Conservation (phyloP, 2,113 vertebrate species). For the Delphinapterus leucas region DNA sequence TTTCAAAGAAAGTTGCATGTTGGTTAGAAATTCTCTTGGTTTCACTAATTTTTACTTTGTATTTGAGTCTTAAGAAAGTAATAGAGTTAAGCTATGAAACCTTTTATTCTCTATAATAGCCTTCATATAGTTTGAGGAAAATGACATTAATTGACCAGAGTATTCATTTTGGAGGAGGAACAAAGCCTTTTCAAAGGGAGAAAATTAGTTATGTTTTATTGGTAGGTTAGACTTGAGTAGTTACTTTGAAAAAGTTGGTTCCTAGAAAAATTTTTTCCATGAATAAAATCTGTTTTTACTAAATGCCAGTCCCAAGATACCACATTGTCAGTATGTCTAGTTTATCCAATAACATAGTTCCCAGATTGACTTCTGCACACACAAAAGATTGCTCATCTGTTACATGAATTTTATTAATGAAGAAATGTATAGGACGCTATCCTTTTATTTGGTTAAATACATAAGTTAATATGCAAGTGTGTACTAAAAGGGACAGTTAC, state of each 20-base stretch:
- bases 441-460: neutral
- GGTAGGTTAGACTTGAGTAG: neutral
- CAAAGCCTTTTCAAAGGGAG: neutral
- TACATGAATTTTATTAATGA: neutral
- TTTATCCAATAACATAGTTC: neutral
- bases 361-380: neutral
- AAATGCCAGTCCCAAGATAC: neutral
- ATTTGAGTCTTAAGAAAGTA: neutral
- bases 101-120: neutral
- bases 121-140: neutral
- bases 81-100: neutral
- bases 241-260: neutral
- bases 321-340: neutral
- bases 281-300: neutral
- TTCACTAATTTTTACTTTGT: constrained; percentile 18
- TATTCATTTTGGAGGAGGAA: neutral
- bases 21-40: neutral
- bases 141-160: neutral
- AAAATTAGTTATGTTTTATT: neutral
- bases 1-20: neutral
- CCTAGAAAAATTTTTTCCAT: neutral
- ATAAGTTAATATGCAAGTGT: neutral
- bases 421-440: neutral
- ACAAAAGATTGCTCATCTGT: neutral
- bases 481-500: neutral